Evolutionary conservation across 2,888 invertebrate species (phyloP), one percentile per base, ranked within the genome.

Genomic region (Lomographa bimaculata): DNA sequence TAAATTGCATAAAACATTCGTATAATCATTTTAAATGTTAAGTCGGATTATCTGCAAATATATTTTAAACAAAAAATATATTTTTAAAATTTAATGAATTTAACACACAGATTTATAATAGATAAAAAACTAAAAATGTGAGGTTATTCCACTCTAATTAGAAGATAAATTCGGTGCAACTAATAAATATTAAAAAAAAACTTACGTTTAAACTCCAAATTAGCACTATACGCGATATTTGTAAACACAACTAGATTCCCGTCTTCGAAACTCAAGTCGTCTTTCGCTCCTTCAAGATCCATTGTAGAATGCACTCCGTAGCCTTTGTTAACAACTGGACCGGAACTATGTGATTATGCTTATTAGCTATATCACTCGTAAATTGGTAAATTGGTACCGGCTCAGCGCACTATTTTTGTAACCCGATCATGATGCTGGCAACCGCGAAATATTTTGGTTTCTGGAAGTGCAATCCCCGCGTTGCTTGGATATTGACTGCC

Each of bases 281-380:
- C 79, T 50, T 71, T 77, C 4, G 57, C 72, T 4, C 58, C 55
- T 64, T 86, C 82, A 29, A 80, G 49, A 51, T 85, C 77, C 87
- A 87, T 86, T 50, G 55, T 57, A 16, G 30, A 41, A 27, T 53
- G 38, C 39, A 32, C 39, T 49, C 28, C 17, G 25, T 37, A 33
- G 32, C 16, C 43, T 44, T 45, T 51, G 46, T 40, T 23, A 19
- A 42, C 35, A 57, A 50, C 41, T 46, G 8, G 32, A 29, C 50
- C 64, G 71, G 71, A 75, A 46, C 57, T 14, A 12, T 39, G 27
- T 51, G 55, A 52, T 64, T 60, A 57, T 36, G 39, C 52, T 51
- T 46, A 50, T 56, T 61, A 60, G 61, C 26, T 27, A 14, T 36
- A 43, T 43, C 54, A 58, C 56, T 57, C 54, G 53, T 58, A 69